Evolutionary conservation across 2,888 invertebrate genomes (phyloP).

Genomic region (Orchesellides sinensis): DNA sequence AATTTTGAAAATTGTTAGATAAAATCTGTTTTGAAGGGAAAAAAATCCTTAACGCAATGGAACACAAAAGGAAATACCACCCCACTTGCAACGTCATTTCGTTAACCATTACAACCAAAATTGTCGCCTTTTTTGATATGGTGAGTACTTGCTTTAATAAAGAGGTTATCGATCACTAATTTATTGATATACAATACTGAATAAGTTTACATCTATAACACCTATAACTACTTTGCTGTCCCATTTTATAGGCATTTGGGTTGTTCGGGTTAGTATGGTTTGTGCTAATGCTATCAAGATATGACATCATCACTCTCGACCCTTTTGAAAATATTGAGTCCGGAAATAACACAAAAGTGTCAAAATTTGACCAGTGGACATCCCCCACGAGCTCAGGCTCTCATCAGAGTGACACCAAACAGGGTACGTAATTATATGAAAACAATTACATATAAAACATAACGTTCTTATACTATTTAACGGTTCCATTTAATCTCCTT

Average conservation of each 20-base stretch:
- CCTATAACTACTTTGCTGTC: neutral
- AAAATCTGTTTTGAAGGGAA: no score
- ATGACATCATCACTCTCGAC: constrained; percentile 62
- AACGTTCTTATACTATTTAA: neutral
- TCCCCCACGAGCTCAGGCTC: no score
- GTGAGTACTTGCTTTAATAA: constrained; percentile 28
- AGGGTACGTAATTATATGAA: no score
- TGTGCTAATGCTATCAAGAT: constrained; percentile 64
- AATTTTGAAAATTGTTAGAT: no score
- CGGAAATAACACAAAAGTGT: no score
- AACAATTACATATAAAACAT: no score
- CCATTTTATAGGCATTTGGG: constrained; percentile 62
- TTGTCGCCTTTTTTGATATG: constrained; percentile 68
- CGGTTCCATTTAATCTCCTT: no score
- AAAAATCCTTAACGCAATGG: no score
- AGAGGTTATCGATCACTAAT: neutral
- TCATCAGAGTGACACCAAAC: no score
- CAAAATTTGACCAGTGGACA: no score
- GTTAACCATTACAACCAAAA: constrained; percentile 54
- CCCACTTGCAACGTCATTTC: constrained; percentile 66
- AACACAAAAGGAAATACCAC: constrained; percentile 41
- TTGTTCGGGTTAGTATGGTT: constrained; percentile 69
- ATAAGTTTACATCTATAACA: no score
- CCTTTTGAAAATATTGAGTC: constrained; percentile 63
- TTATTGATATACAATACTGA: no score